A percentile compares a stretch with the other conserved stretches of the same genome.
Conservation (phyloP, 1,140 invertebrate genomes). For the Trypoxylus dichotomus region DNA sequence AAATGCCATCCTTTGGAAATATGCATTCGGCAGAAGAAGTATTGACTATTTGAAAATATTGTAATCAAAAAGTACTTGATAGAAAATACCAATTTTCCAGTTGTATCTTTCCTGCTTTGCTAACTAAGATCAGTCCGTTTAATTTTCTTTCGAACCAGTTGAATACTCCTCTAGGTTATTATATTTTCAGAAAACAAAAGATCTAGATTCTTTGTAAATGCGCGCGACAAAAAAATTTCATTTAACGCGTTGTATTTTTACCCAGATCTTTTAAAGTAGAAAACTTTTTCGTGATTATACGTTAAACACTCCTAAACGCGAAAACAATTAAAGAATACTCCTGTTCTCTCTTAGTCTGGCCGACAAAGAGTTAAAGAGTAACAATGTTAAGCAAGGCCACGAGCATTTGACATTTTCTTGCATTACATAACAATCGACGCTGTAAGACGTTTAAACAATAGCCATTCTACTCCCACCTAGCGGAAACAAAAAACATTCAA, state of each 20-base stretch:
- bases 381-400: conserved; percentile 33
- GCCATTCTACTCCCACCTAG: conserved; percentile 47
- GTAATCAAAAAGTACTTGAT: no score
- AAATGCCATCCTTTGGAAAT: no score
- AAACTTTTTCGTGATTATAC: conserved; percentile 21
- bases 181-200: conserved; percentile 1
- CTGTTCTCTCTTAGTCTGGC: not conserved
- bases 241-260: conserved; percentile 26
- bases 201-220: conserved; percentile 1
- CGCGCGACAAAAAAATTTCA: conserved; percentile 5
- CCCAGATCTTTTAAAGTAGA: conserved; percentile 26
- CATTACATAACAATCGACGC: conserved; percentile 46
- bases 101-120: no score
- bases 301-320: conserved; percentile 26
- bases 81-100: no score
- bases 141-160: not conserved
- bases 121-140: not conserved
- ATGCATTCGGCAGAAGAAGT: no score
- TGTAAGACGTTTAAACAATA: conserved; percentile 49
- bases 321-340: conserved; percentile 30
- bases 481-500: conserved; percentile 49
- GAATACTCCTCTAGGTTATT: not conserved
- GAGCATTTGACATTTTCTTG: conserved; percentile 45
- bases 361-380: conserved; percentile 29
- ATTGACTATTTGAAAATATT: no score